phyloP scores from a whole-genome alignment of 2,113 vertebrate species.

The Mastomys coucha region DNA sequence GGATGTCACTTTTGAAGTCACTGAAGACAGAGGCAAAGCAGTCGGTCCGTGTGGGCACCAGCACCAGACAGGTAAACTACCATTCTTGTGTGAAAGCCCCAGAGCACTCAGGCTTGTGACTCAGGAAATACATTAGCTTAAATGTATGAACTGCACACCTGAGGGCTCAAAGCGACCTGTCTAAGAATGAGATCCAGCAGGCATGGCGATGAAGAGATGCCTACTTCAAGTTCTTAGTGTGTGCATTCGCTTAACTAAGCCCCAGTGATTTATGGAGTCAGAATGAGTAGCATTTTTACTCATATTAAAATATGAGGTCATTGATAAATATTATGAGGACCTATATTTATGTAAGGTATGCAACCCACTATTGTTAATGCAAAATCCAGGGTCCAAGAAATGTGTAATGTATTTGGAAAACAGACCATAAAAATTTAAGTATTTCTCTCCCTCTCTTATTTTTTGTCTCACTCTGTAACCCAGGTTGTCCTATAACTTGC shows the following conservation, averaged over 20 bases:
- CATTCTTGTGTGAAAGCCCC: neutral
- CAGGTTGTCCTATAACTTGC: neutral
- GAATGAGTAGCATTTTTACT: neutral
- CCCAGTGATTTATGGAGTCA: neutral
- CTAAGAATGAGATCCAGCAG: neutral
- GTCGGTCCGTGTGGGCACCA: neutral
- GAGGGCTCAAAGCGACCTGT: neutral
- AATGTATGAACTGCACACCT: neutral
- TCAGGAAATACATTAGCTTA: neutral
- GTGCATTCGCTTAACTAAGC: neutral
- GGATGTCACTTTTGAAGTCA: neutral
- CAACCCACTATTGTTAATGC: neutral
- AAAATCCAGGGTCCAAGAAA: neutral
- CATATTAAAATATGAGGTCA: neutral
- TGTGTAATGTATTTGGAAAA: neutral
- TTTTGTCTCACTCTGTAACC: neutral
- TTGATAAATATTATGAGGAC: conserved; percentile 27
- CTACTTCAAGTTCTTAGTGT: neutral
- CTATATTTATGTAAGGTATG: neutral
- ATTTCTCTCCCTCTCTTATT: neutral
- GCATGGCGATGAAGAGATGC: neutral
- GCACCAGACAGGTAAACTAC: conserved; percentile 62
- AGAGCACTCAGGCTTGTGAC: neutral
- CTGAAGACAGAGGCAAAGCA: neutral
- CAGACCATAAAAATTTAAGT: conserved; percentile 7